Conservation (phyloP, 2,888 invertebrate genomes). For the Cylloceria caligata region DNA sequence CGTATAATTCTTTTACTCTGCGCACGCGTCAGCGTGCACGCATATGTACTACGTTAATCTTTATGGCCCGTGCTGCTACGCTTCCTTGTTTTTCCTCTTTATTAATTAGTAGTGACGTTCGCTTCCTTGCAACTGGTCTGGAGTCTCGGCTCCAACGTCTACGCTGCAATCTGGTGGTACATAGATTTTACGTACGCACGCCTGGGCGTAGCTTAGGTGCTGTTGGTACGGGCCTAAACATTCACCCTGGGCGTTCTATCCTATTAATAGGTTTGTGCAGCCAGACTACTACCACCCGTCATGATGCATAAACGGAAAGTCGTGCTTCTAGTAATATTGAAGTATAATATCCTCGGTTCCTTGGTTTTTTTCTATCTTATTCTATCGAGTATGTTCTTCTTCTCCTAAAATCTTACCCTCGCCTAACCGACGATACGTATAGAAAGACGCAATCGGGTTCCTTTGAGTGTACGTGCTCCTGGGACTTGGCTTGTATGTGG, state of each 20-base stretch:
- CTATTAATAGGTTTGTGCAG: constrained; percentile 59
- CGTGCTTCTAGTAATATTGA: constrained; percentile 48
- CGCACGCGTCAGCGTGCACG: constrained; percentile 7
- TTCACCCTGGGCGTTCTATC: constrained; percentile 42
- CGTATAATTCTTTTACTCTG: constrained; percentile 9
- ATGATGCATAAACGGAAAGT: constrained; percentile 23
- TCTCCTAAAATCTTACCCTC: constrained; percentile 7
- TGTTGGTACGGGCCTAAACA: constrained; percentile 31
- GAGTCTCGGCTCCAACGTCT: constrained; percentile 31
- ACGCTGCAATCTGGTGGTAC: constrained; percentile 41
- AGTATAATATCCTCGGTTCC: constrained; percentile 55
- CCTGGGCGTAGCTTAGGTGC: constrained; percentile 44
- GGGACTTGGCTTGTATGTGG: constrained; percentile 22
- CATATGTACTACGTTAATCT: constrained; percentile 19
- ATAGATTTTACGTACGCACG: constrained; percentile 31
- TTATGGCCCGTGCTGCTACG: constrained; percentile 66
- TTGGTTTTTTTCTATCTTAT: constrained; percentile 23
- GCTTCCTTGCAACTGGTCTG: constrained; percentile 73
- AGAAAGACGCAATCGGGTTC: constrained; percentile 17
- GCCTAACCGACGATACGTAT: not conserved
- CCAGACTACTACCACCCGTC: constrained; percentile 56
- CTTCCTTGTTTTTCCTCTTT: constrained; percentile 60
- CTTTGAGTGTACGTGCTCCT: constrained; percentile 1
- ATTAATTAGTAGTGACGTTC: constrained; percentile 75
- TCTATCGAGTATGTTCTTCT: constrained; percentile 5